Evolutionary conservation across 2,888 invertebrate species (phyloP).

Genomic region (Phaonia tiefii): DNA sequence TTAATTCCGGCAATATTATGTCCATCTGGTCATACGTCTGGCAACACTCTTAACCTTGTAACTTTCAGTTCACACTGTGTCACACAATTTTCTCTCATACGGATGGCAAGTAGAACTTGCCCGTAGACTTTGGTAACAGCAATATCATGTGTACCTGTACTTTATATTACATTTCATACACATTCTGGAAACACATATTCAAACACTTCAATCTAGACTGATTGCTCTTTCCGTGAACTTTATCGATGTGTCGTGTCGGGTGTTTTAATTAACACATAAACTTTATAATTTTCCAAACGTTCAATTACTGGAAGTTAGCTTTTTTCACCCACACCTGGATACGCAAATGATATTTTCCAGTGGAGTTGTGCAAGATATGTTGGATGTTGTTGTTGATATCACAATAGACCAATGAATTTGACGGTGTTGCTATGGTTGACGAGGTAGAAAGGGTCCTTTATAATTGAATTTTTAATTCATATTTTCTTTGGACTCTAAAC

Average conservation of each 20-base stretch:
- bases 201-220: not conserved
- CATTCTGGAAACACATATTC: conserved; percentile 1
- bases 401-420: not conserved
- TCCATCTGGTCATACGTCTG: no score
- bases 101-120: no score
- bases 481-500: conserved; percentile 7
- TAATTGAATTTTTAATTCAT: conserved; percentile 59
- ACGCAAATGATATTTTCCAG: not conserved
- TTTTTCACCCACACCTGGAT: not conserved
- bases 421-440: conserved; percentile 17
- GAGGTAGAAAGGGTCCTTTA: conserved; percentile 11
- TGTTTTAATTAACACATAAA: conserved; percentile 59
- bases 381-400: not conserved
- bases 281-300: conserved; percentile 56
- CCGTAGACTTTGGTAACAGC: no score
- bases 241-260: conserved; percentile 43
- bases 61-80: no score
- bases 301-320: conserved; percentile 63
- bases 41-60: no score
- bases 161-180: conserved; percentile 9
- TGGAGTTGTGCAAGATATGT: conserved; percentile 43
- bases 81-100: no score
- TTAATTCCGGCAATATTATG: no score
- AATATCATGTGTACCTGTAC: conserved; percentile 48
- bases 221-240: conserved; percentile 7